phyloP scores from a whole-genome alignment of 2,888 invertebrate genomes.

The Yponomeuta cagnagella region DNA sequence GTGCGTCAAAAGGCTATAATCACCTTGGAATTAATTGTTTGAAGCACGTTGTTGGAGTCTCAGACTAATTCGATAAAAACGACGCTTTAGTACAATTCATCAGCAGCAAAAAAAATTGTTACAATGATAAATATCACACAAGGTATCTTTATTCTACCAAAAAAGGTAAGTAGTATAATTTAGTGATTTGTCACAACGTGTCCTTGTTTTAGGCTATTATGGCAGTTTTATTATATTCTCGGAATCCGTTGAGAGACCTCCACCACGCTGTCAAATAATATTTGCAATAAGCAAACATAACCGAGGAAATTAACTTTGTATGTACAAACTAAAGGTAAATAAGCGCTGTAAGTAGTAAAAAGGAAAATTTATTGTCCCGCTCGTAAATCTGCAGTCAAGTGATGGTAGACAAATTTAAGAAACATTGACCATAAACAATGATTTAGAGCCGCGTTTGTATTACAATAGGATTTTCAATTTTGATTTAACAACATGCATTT shows the following conservation, averaged over 20 bases:
- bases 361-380: conserved; percentile 3
- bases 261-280: conserved; percentile 1
- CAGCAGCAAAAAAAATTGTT: not conserved
- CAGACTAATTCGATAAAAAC: not conserved
- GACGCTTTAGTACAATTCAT: not conserved
- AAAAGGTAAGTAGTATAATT: not conserved
- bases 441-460: conserved; percentile 1
- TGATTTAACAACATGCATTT: not conserved
- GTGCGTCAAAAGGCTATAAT: not conserved
- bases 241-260: conserved; percentile 2
- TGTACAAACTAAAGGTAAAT: not conserved
- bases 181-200: conserved; percentile 4
- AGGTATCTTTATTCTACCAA: not conserved
- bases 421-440: conserved; percentile 8
- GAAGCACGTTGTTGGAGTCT: not conserved
- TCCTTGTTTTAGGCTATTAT: conserved; percentile 10
- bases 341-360: not conserved
- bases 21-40: not conserved
- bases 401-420: conserved; percentile 6
- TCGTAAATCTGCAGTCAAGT: conserved; percentile 7
- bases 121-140: not conserved
- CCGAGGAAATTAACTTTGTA: conserved; percentile 4
- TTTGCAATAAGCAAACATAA: conserved; percentile 1
- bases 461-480: conserved; percentile 7
- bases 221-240: conserved; percentile 16